A percentile compares a stretch with the other conserved stretches of the same genome.
phyloP scores from a whole-genome alignment of 2,797 vertebrate species.

The Pteropus rufus region DNA sequence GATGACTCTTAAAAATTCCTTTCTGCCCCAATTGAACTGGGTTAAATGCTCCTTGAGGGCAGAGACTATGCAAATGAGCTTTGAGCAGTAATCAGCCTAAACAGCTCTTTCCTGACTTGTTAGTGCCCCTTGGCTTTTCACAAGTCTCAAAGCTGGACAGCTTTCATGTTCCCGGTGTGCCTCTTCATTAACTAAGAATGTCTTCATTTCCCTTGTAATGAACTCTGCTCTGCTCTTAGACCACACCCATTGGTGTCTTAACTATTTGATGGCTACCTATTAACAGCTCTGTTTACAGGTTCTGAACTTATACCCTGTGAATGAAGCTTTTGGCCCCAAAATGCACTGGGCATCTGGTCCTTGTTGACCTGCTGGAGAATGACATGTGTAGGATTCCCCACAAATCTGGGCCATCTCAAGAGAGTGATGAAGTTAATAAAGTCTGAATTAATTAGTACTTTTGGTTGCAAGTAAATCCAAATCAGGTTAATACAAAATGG shows the following conservation, averaged over 20 bases:
- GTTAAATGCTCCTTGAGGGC: conserved; percentile 68
- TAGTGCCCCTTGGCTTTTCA: conserved; percentile 43
- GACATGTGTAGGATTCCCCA: not conserved
- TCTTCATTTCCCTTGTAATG: conserved; percentile 29
- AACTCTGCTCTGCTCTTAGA: not conserved
- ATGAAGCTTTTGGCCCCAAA: not conserved
- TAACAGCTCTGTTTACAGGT: not conserved
- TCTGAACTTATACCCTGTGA: not conserved
- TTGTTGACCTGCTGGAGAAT: not conserved
- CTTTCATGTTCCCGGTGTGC: not conserved
- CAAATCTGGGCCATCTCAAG: not conserved
- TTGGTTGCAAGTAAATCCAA: not conserved
- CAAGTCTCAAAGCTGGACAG: conserved; percentile 43
- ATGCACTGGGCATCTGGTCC: not conserved
- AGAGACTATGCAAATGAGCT: conserved; percentile 32
- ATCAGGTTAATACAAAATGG: not conserved
- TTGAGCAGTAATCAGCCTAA: conserved; percentile 27
- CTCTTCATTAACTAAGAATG: conserved; percentile 54
- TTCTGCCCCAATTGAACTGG: conserved; percentile 68
- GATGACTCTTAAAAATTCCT: conserved; percentile 54
- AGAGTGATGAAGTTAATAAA: not conserved
- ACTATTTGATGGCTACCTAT: not conserved
- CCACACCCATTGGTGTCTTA: not conserved
- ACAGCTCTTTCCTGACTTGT: conserved; percentile 17
- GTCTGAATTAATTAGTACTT: not conserved